Evolutionary conservation across 2,888 invertebrate species (phyloP), one percentile per base, ranked within the genome.

Genomic region (Cantharis lateralis): DNA sequence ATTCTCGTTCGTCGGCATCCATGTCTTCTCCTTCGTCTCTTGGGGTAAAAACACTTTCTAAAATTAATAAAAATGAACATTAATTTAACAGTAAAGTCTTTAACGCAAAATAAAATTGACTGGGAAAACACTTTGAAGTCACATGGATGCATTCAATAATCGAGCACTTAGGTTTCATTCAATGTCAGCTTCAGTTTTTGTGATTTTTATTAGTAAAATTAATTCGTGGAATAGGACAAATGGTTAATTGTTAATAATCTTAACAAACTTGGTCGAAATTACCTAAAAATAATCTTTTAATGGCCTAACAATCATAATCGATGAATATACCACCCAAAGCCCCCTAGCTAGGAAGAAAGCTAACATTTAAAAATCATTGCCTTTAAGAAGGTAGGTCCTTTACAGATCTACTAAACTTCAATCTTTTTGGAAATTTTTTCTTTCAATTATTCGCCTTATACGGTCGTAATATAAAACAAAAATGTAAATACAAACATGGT

Each of bases 1-100:
- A 90, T 86, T 96, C 96, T 2, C 94, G 89, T 84, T 96, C 96
- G 61, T 93, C 93, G 74, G 93, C 93, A 85, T 96, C 95, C 84
- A 96, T 90, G 15, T 94, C 94, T 80, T 94, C 91, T 87, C 95
- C 95, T 79, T 95, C 93, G 86, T 94, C 94, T 88, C 94, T 94
- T 68, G 95, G 95, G 82, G 93, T 92, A 90, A 95, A 96, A 79
- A 96, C 93, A 88, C 93, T 95, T 85, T 91, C 88, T 88, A 81
- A 76, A 68, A 62, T 68, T 64, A 72, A 48, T 66, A 61, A 72
- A 11, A 78, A 70, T 71, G 62, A 66, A 70, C 16, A 66, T 28
- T 16, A 76, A 72, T 69, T 71, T 62, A 66, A 48, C 48, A 48
- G 48, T 48, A 48, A 32, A 48, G n/a, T n/a, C 9, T 13, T 32